phyloP scores from a whole-genome alignment of 2,888 invertebrate genomes.

The Melanchra persicariae region DNA sequence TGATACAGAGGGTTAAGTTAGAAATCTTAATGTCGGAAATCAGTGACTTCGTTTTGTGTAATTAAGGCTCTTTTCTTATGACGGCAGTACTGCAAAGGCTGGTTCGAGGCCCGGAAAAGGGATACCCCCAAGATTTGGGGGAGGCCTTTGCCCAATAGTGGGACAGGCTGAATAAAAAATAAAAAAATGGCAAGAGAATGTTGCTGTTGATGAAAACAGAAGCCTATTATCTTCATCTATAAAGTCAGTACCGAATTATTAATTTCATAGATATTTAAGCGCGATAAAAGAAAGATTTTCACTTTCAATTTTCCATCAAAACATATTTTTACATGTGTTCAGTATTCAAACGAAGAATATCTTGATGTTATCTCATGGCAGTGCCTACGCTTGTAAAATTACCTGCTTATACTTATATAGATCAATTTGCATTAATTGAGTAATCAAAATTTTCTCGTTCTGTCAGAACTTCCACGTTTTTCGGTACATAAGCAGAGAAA shows the following conservation, averaged over 20 bases:
- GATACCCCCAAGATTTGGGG: too few species aligned
- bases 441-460: background rate
- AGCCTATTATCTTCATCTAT: background rate
- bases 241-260: background rate
- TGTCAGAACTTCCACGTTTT: too few species aligned
- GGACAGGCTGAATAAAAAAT: too few species aligned
- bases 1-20: too few species aligned
- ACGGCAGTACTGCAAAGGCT: too few species aligned
- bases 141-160: too few species aligned
- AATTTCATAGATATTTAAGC: background rate
- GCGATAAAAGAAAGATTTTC: background rate
- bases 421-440: slow-evolving; percentile 1
- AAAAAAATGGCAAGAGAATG: too few species aligned
- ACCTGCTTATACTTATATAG: background rate
- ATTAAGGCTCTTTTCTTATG: too few species aligned
- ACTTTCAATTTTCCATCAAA: slow-evolving; percentile 10
- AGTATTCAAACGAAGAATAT: slow-evolving; percentile 9
- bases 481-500: too few species aligned
- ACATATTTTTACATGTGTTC: background rate
- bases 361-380: slow-evolving; percentile 12
- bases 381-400: background rate
- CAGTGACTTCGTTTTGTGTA: too few species aligned
- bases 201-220: background rate
- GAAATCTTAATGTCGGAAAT: too few species aligned
- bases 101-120: too few species aligned